Conservation (phyloP, 1,140 invertebrate species). For the Leptoteleia sp. region DNA sequence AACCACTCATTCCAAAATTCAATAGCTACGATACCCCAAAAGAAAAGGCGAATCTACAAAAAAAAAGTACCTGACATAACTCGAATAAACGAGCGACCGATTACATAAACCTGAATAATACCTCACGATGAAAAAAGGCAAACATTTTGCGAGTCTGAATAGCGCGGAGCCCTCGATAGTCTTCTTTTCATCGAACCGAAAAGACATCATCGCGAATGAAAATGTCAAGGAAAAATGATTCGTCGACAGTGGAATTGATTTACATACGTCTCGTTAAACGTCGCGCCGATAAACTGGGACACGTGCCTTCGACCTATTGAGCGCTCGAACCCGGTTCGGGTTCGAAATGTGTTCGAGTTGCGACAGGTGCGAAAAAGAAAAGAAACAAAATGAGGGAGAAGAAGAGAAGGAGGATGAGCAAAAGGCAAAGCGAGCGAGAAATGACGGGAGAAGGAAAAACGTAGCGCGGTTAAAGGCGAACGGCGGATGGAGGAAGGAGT, state of each 20-base stretch:
- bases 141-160: not conserved
- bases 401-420: not conserved
- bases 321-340: not conserved
- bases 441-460: too few species aligned
- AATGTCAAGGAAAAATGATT: conserved; percentile 56
- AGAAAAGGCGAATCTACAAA: too few species aligned
- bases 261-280: not conserved
- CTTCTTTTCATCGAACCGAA: not conserved
- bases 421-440: too few species aligned
- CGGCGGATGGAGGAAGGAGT: too few species aligned
- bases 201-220: conserved; percentile 15
- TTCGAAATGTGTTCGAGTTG: not conserved
- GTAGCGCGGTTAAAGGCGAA: too few species aligned
- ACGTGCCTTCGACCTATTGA: conserved; percentile 22
- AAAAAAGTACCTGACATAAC: too few species aligned
- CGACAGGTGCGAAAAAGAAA: conserved; percentile 19
- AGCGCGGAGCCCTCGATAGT: not conserved
- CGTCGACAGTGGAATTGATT: conserved; percentile 15
- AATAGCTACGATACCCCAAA: too few species aligned
- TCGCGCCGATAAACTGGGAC: conserved; percentile 25
- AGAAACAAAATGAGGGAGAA: too few species aligned
- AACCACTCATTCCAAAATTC: too few species aligned
- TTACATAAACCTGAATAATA: too few species aligned
- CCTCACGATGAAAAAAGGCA: not conserved
- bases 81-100: too few species aligned